Evolutionary conservation across 2,888 invertebrate genomes (phyloP).

Genomic region (Agapostemon virescens): DNA sequence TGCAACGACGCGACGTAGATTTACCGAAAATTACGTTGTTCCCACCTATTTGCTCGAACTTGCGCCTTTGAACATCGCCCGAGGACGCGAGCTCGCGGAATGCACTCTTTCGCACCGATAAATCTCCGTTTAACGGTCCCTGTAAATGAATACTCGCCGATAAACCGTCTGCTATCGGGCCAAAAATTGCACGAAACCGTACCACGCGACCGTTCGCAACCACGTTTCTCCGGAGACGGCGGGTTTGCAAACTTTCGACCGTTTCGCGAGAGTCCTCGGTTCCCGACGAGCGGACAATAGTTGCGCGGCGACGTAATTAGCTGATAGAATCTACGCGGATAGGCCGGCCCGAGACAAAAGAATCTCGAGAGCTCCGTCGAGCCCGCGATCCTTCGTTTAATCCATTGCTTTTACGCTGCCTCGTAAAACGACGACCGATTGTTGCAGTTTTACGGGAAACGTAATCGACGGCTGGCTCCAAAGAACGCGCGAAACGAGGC

Average conservation of each 20-base stretch:
- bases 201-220: conserved; percentile 58
- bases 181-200: conserved; percentile 53
- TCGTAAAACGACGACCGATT: conserved; percentile 60
- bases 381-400: conserved; percentile 61
- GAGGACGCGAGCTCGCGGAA: not conserved
- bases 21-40: not conserved
- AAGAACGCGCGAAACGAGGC: not conserved
- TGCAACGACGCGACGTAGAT: too few species aligned
- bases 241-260: conserved; percentile 59
- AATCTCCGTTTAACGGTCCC: conserved; percentile 14
- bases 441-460: conserved; percentile 34
- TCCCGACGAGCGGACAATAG: conserved; percentile 64
- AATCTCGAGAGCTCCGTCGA: conserved; percentile 71
- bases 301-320: conserved; percentile 70
- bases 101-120: not conserved
- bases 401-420: conserved; percentile 66
- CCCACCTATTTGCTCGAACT: not conserved
- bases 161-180: conserved; percentile 38
- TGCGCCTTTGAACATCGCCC: not conserved
- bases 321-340: conserved; percentile 71
- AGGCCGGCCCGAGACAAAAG: conserved; percentile 69
- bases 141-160: conserved; percentile 34
- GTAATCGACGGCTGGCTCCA: conserved; percentile 19
- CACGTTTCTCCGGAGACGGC: conserved; percentile 34
- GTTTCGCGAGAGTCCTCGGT: not conserved